These are phyloP conservation scores for Phrixothrix hirtus DNA, from an alignment of 2,888 invertebrate species.

Conservation along the genomic window DNA sequence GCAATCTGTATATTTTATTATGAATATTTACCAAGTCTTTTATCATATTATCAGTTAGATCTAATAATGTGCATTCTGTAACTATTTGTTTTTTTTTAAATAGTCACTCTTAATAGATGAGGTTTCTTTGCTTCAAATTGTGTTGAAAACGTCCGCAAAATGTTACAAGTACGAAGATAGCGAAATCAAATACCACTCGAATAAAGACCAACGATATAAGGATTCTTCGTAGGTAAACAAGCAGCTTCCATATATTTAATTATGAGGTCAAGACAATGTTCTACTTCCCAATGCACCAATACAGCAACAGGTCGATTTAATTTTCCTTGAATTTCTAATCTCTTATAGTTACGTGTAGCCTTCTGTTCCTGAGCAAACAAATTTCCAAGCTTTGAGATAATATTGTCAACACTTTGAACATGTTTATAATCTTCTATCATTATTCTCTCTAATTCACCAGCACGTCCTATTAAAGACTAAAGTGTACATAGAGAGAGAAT, in stretches of 20 bases:
- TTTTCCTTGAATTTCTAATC: conserved; percentile 4
- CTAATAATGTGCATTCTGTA: not conserved
- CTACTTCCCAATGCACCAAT: no score
- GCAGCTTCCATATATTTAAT: not conserved
- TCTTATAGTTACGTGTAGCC: not conserved
- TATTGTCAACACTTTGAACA: not conserved
- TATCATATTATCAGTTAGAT: not conserved
- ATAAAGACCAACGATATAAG: not conserved
- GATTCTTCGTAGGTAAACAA: not conserved
- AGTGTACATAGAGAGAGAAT: no score
- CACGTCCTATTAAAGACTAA: not conserved
- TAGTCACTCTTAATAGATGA: not conserved
- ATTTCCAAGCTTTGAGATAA: no score
- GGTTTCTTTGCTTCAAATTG: not conserved
- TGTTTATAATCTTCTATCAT: conserved; percentile 1
- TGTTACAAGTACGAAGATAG: not conserved
- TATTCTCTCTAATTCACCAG: conserved; percentile 1
- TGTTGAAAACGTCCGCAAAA: not conserved
- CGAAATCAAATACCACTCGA: not conserved
- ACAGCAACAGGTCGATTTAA: not conserved
- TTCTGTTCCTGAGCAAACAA: not conserved
- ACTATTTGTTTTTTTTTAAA: conserved; percentile 1
- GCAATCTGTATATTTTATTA: not conserved
- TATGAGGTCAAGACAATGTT: not conserved
- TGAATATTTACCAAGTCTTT: not conserved